Conservation (phyloP, 2,888 invertebrate genomes). For the Lycaena phlaeas region DNA sequence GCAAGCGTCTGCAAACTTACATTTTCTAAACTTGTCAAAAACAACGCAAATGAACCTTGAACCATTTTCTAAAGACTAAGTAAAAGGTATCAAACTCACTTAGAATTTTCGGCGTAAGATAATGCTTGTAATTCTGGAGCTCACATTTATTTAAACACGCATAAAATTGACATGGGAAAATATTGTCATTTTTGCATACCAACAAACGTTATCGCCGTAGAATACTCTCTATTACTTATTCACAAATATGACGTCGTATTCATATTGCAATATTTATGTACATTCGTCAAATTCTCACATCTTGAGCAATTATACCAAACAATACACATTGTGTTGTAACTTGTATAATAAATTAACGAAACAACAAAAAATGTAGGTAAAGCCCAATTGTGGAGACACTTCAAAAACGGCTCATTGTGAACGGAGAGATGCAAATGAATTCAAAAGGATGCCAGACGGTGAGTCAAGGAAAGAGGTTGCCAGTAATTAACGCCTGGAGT, state of each 20-base stretch:
- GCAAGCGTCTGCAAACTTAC: conserved; percentile 11
- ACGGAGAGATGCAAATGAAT: conserved; percentile 30
- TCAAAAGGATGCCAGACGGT: conserved; percentile 26
- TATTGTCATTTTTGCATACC: no score
- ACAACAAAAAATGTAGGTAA: neutral
- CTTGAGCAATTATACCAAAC: conserved; percentile 3
- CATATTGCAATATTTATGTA: no score
- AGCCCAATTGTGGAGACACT: conserved; percentile 1
- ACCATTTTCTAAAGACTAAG: neutral
- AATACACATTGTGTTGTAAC: conserved; percentile 5
- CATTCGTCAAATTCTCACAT: no score
- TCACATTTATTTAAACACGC: no score
- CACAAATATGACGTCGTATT: no score
- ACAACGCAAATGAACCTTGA: no score
- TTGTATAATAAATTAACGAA: neutral
- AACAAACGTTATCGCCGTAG: no score
- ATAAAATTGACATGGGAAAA: no score
- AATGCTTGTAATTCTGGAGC: no score
- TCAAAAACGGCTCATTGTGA: neutral
- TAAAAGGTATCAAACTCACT: neutral
- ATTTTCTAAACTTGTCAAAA: neutral
- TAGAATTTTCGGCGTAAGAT: neutral
- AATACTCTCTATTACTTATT: no score
- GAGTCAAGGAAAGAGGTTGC: conserved; percentile 41
- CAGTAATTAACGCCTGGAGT: conserved; percentile 39